These are phyloP conservation scores for Charina bottae DNA, from an alignment of 2,113 vertebrate species.

Conservation along the genomic window DNA sequence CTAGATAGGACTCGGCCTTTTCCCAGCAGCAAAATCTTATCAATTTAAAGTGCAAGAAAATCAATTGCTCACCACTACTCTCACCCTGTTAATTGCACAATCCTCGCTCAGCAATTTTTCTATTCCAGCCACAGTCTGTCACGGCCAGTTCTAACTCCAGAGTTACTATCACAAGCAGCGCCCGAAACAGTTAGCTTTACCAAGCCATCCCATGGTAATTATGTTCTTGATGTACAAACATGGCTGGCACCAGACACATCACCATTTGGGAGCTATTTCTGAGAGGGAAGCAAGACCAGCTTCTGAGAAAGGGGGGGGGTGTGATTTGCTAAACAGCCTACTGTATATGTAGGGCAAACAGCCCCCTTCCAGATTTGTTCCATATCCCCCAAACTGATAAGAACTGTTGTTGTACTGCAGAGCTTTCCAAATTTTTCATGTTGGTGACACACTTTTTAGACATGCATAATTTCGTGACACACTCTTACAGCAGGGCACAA, in stretches of 20 bases:
- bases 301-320: neutral
- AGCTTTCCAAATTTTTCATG: too few species aligned
- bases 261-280: neutral
- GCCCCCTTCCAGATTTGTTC: neutral
- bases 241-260: conserved; percentile 8
- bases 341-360: neutral
- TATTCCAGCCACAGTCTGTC: neutral
- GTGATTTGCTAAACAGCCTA: neutral
- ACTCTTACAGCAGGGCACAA: too few species aligned
- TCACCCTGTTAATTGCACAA: neutral
- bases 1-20: neutral
- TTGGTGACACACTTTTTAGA: too few species aligned
- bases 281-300: neutral
- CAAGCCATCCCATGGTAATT: conserved; percentile 5
- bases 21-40: neutral
- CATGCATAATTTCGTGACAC: too few species aligned
- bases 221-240: conserved; percentile 14
- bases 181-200: neutral
- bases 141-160: neutral
- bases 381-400: neutral
- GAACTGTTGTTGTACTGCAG: too few species aligned
- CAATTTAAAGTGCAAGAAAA: neutral
- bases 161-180: neutral
- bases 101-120: neutral
- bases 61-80: neutral